These are phyloP conservation scores for Palythoa caribaeorum DNA, from an alignment of 92 coral and sea anemone species.

Conservation along the genomic window DNA sequence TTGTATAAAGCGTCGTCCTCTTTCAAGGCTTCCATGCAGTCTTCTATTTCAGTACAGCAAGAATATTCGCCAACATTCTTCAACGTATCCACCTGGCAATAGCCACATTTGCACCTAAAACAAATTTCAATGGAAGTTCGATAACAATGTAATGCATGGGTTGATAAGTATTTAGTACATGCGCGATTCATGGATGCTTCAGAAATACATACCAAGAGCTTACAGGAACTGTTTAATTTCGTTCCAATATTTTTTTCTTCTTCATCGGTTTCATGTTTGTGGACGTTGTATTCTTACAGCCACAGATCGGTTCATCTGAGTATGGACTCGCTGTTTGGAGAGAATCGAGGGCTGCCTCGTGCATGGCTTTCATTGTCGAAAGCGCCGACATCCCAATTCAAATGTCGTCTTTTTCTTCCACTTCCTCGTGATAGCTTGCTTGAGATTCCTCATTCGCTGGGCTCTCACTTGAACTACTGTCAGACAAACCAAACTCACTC, in stretches of 20 bases:
- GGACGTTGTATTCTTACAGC: slow-evolving; percentile 1
- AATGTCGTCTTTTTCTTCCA: not conserved
- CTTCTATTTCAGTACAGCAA: slow-evolving; percentile 7
- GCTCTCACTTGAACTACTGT: not conserved
- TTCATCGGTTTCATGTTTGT: not conserved
- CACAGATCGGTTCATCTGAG: not conserved
- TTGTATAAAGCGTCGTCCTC: not conserved
- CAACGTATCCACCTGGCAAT: no score
- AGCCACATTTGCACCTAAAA: not conserved
- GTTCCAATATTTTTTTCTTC: not conserved
- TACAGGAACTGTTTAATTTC: slow-evolving; percentile 1
- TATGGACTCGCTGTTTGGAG: slow-evolving; percentile 1
- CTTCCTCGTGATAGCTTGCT: slow-evolving; percentile 12
- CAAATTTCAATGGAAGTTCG: not conserved
- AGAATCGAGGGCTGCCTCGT: slow-evolving; percentile 12
- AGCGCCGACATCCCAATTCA: not conserved
- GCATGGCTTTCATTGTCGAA: not conserved
- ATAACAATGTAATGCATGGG: not conserved
- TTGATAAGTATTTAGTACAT: not conserved
- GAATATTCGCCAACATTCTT: not conserved
- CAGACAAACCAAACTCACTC: not conserved
- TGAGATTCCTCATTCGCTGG: not conserved
- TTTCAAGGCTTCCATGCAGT: slow-evolving; percentile 7
- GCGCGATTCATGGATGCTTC: not conserved
- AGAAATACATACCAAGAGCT: not conserved